phyloP scores from a whole-genome alignment of 2,797 vertebrate genomes.

The Ciconia nigra region DNA sequence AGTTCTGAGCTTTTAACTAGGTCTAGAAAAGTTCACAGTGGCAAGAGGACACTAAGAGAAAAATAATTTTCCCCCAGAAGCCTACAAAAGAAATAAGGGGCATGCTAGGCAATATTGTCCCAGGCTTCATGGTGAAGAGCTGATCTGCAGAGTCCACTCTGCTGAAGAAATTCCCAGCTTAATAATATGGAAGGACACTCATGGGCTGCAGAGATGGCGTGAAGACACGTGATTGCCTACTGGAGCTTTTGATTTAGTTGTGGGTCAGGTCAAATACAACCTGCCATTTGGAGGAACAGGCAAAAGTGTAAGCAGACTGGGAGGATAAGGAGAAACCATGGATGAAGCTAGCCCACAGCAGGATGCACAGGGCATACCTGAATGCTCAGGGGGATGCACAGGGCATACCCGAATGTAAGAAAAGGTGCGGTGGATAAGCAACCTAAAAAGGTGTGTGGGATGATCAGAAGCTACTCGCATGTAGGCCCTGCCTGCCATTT shows the following conservation, averaged over 20 bases:
- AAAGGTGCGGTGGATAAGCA: background rate
- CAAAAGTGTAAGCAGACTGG: background rate
- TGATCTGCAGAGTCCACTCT: background rate
- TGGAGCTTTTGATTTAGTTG: background rate
- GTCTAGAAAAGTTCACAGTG: background rate
- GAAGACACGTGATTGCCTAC: background rate
- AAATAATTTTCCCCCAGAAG: background rate
- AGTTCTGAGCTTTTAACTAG: background rate
- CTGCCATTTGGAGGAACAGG: background rate
- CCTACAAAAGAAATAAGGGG: background rate
- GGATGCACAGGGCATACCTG: background rate
- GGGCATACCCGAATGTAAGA: background rate
- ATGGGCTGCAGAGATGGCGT: background rate
- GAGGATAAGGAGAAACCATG: background rate
- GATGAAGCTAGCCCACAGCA: background rate
- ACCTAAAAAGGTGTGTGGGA: background rate
- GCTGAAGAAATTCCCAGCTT: background rate
- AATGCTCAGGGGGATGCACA: background rate
- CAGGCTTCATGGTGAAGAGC: background rate
- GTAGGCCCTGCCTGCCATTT: background rate
- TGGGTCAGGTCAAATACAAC: background rate
- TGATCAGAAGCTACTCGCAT: background rate
- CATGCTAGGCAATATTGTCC: background rate
- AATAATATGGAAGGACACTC: background rate
- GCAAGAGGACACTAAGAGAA: background rate